Conservation (phyloP, 2,888 invertebrate species). For the Tenthredo livida region DNA sequence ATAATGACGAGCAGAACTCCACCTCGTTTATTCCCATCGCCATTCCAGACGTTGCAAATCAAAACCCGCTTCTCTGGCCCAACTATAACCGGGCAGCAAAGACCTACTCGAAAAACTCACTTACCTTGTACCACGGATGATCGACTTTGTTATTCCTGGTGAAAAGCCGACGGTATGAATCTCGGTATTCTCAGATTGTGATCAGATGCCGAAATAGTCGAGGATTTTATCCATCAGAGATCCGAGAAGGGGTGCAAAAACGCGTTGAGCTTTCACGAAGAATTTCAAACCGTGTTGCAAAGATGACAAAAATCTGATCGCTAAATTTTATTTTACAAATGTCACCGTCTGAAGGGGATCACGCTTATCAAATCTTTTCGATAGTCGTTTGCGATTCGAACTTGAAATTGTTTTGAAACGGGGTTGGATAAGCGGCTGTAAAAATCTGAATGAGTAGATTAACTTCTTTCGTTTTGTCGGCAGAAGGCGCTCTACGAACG, state of each 20-base stretch:
- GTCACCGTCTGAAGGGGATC: background rate
- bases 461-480: background rate
- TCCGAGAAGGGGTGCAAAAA: background rate
- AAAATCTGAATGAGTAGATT: background rate
- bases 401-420: background rate
- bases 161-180: background rate
- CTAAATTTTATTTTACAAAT: background rate
- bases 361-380: background rate
- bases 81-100: background rate
- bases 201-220: background rate
- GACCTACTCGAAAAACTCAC: conserved; percentile 18
- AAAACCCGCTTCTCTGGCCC: conserved; percentile 51
- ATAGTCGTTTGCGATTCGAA: conserved; percentile 5
- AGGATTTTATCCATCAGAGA: background rate
- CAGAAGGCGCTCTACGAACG: background rate
- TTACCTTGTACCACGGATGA: conserved; percentile 11
- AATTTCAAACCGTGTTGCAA: background rate
- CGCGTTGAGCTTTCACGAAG: background rate
- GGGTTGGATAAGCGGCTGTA: background rate
- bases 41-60: conserved; percentile 65
- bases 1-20: conserved; percentile 61
- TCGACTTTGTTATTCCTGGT: background rate
- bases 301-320: background rate
- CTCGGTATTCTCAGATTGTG: background rate
- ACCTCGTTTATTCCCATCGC: conserved; percentile 61